phyloP scores from a whole-genome alignment of 1,140 invertebrate species.

The Aleiodes sp. region DNA sequence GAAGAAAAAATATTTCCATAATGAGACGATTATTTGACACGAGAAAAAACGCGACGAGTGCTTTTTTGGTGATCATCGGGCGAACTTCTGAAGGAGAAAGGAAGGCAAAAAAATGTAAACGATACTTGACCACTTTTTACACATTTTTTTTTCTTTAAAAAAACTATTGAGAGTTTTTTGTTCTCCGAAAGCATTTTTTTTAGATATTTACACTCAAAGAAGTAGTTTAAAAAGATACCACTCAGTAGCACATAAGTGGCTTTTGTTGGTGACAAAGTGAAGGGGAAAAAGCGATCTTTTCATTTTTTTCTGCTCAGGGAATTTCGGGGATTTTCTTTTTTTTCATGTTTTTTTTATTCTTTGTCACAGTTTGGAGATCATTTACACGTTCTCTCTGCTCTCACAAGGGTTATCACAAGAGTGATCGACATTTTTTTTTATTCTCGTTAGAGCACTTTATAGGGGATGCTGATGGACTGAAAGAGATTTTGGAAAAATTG shows the following conservation, averaged over 20 bases:
- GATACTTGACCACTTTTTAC: slow-evolving; percentile 7
- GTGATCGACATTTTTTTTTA: slow-evolving; percentile 13
- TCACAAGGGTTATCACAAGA: not conserved
- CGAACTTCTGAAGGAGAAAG: not conserved
- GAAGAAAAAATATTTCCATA: not conserved
- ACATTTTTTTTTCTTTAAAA: not conserved
- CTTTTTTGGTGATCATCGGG: not conserved
- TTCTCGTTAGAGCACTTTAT: slow-evolving; percentile 10
- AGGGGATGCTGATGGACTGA: not conserved
- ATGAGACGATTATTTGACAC: not conserved
- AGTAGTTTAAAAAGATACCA: not conserved
- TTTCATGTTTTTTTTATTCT: no score
- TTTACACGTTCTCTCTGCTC: slow-evolving; percentile 2
- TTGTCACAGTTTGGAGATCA: slow-evolving; percentile 2
- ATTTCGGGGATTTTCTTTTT: not conserved
- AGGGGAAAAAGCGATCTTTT: not conserved
- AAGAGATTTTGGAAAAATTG: not conserved
- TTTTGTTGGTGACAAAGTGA: not conserved
- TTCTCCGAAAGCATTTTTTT: not conserved
- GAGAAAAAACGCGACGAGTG: no score
- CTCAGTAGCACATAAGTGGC: not conserved
- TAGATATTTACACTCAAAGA: not conserved
- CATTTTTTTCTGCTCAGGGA: not conserved
- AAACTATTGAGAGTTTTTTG: not conserved
- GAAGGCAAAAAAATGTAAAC: not conserved